Conservation (phyloP, 2,113 vertebrate genomes). For the Megaceryle maxima region DNA sequence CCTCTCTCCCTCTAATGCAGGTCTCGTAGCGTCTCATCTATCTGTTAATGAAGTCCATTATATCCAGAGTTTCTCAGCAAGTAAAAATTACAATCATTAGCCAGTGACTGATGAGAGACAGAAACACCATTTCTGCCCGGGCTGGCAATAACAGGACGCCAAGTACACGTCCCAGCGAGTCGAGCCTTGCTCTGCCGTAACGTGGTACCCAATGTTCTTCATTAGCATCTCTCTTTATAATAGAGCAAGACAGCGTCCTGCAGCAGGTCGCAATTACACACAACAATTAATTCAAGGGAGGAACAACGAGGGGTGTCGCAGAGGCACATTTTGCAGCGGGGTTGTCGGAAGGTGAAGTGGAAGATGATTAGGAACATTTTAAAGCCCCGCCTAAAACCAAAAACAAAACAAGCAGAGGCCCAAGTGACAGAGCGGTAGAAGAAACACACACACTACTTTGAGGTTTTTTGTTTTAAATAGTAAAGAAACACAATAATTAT, state of each 20-base stretch:
- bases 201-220: slow-evolving; percentile 61
- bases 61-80: slow-evolving; percentile 37
- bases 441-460: not conserved
- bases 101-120: slow-evolving; percentile 15
- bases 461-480: not conserved
- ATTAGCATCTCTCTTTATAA: slow-evolving; percentile 39
- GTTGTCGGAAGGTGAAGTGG: not conserved
- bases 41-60: slow-evolving; percentile 26
- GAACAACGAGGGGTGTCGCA: not conserved
- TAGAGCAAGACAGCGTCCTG: slow-evolving; percentile 5
- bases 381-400: not conserved
- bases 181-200: not conserved
- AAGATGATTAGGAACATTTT: not conserved
- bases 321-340: not conserved
- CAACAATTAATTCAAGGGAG: slow-evolving; percentile 20
- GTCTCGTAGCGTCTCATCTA: not conserved
- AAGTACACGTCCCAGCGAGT: not conserved
- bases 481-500: not conserved
- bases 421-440: not conserved
- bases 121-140: not conserved
- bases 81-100: slow-evolving; percentile 31
- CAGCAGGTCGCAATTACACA: slow-evolving; percentile 7
- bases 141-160: not conserved
- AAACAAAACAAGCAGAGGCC: not conserved
- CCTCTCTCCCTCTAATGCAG: slow-evolving; percentile 5